Conservation (phyloP, 2,888 invertebrate species). For the Plutella xylostella region DNA sequence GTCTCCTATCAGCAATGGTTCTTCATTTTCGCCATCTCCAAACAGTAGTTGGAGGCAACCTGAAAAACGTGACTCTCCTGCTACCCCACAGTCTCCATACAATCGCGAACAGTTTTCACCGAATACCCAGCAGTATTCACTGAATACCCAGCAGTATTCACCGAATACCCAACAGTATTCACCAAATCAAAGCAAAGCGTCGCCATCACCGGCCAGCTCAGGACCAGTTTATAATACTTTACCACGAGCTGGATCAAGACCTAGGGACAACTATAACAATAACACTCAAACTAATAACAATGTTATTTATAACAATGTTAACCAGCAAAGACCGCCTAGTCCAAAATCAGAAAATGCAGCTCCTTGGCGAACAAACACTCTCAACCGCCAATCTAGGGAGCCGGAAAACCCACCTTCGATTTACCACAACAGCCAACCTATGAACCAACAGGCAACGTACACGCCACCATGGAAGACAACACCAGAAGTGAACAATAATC, state of each 20-base stretch:
- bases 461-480: constrained; percentile 43
- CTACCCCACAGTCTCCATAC: constrained; percentile 33
- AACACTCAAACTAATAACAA: constrained; percentile 31
- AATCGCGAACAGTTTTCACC: constrained; percentile 43
- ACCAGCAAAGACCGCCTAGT: constrained; percentile 27
- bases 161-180: constrained; percentile 21
- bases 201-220: constrained; percentile 28
- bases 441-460: constrained; percentile 37
- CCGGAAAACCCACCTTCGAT: constrained; percentile 32
- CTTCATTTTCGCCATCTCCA: constrained; percentile 51
- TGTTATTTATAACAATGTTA: constrained; percentile 35
- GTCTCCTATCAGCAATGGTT: constrained; percentile 39
- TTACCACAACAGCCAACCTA: constrained; percentile 33
- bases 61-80: constrained; percentile 54
- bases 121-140: constrained; percentile 17
- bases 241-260: constrained; percentile 43
- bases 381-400: constrained; percentile 43
- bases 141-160: constrained; percentile 28
- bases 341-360: constrained; percentile 34
- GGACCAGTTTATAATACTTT: constrained; percentile 46
- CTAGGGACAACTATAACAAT: constrained; percentile 32
- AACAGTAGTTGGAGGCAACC: constrained; percentile 63
- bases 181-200: constrained; percentile 28
- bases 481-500: constrained; percentile 40
- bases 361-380: constrained; percentile 53